Conservation (phyloP, 2,888 invertebrate species). For the Sphaerophoria taeniata region DNA sequence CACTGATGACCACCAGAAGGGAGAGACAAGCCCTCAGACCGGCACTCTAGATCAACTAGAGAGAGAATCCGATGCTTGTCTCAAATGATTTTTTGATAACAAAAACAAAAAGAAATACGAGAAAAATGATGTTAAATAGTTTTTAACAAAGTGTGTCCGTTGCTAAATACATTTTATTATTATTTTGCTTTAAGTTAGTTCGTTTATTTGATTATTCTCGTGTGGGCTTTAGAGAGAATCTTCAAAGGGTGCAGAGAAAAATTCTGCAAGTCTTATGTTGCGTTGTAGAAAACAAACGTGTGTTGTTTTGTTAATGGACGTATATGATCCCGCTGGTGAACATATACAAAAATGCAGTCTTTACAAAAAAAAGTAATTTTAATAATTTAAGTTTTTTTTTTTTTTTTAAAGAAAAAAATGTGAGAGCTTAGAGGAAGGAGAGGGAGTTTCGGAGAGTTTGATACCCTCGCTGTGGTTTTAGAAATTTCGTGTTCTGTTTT, state of each 20-base stretch:
- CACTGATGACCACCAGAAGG: constrained; percentile 67
- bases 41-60: neutral
- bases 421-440: constrained; percentile 56
- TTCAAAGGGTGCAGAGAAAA: constrained; percentile 62
- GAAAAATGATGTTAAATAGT: constrained; percentile 68
- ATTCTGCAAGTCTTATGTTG: constrained; percentile 70
- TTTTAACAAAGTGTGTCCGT: constrained; percentile 72
- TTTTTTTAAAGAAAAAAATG: constrained; percentile 30
- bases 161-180: constrained; percentile 48
- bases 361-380: constrained; percentile 54
- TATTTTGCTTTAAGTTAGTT: constrained; percentile 36
- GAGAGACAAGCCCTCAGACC: constrained; percentile 39
- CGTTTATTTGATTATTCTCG: constrained; percentile 33
- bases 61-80: neutral
- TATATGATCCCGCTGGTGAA: constrained; percentile 54
- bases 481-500: no score
- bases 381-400: constrained; percentile 60
- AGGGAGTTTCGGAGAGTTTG: neutral
- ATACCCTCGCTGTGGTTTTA: neutral
- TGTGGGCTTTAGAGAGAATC: constrained; percentile 17
- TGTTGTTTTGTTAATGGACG: constrained; percentile 51
- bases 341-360: constrained; percentile 73
- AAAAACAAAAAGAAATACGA: constrained; percentile 51
- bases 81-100: constrained; percentile 53
- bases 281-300: constrained; percentile 59